These are phyloP conservation scores for Leptopilina drosophilae DNA, from an alignment of 2,888 invertebrate species.

Conservation along the genomic window DNA sequence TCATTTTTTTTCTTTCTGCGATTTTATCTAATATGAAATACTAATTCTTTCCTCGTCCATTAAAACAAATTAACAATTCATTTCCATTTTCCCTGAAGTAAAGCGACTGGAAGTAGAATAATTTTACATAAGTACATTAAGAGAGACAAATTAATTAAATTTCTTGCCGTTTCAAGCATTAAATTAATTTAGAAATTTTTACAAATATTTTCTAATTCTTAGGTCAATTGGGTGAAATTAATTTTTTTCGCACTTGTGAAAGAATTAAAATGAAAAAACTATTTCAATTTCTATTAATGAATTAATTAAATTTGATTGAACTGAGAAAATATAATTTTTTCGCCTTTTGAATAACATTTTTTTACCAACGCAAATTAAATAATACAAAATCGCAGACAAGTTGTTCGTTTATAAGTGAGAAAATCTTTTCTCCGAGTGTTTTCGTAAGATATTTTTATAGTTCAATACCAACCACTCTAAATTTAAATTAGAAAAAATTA, in stretches of 20 bases:
- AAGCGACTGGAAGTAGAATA: neutral
- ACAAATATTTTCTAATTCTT: no score
- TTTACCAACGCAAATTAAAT: neutral
- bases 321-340: neutral
- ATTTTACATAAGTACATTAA: neutral
- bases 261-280: neutral
- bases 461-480: conserved; percentile 16
- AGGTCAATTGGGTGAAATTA: no score
- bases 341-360: neutral
- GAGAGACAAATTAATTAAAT: neutral
- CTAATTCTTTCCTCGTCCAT: neutral
- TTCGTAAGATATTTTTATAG: conserved; percentile 20
- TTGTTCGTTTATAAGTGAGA: neutral
- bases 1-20: neutral
- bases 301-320: neutral
- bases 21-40: conserved; percentile 5
- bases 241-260: no score
- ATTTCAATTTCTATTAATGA: no score
- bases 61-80: conserved; percentile 7
- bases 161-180: neutral
- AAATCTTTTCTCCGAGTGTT: conserved; percentile 1
- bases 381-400: conserved; percentile 9
- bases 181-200: neutral
- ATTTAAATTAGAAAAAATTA: conserved; percentile 18
- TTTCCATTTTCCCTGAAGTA: conserved; percentile 27